Evolutionary conservation across 2,797 vertebrate species (phyloP), one percentile per base, ranked within the genome.

Genomic region (Melopsittacus undulatus): DNA sequence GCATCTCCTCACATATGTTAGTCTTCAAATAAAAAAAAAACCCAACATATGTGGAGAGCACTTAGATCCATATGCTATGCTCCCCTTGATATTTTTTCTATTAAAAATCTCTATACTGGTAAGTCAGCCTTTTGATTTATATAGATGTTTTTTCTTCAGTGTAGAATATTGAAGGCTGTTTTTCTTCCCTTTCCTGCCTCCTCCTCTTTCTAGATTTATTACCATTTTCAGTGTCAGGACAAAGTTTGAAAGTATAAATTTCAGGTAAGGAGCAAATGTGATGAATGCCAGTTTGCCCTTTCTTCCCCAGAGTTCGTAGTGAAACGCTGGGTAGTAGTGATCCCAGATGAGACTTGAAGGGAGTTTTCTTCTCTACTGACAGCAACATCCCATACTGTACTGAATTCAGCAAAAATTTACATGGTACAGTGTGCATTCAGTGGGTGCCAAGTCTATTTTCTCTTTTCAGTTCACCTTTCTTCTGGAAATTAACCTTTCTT

Each of bases 121-220:
- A 94, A 96, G 87, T 63, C 88, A 94, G 57, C 34, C 82, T 96
- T 95, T 96, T 94, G 83, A 94, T 96, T 95, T 91, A 92, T 90
- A 68, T 29, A 92, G 80, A 83, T 75, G 30, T 29, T 83, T 94
- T 84, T 74, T 27, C 84, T 72, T 94, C 77, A 11, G 51, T 85
- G 22, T 46, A 23, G 76, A 79, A 90, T 94, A 61, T 18, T 89
- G 85, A 84, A 79, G 46, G 42, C 29, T 74, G 80, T 23, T 94
- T 96, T 96, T 40, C 43, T 92, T 96, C 45, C 9, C 18, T 84
- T 63, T 78, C 38, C 27, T 87, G 23, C 54, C 21, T 75, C 76
- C 3, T 78, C 74, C 54, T 68, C 23, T 92, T 59, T 46, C 23
- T 45, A 59, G 57, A 54, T 78, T 72, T 89, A 88, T 75, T 70